Evolutionary conservation across 1,140 invertebrate genomes (phyloP), one percentile per base, ranked within the genome.

Genomic region (Ylistrum balloti): DNA sequence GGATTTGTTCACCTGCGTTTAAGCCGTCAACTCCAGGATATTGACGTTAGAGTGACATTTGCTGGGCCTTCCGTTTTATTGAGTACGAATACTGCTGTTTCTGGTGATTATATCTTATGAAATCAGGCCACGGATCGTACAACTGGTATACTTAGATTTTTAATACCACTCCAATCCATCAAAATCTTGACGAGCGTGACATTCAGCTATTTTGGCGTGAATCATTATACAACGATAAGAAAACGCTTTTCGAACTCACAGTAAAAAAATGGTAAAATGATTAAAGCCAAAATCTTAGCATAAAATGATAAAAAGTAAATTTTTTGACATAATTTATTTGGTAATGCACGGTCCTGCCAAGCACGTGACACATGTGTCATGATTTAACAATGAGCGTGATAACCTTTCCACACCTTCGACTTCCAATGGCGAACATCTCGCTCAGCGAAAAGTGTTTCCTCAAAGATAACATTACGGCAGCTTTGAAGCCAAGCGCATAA

Each of bases 401-500:
- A 74, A 74, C 56, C 56, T 74, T 28, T 74, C 56, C 22, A 74
- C 56, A 74, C 56, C 56, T 74, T 74, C 56, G 17, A 28, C 56
- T 74, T 74, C 56, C 56, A 74, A 74, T 74, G 56, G 56, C 56
- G 56, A 74, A 74, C 56, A 74, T 74, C 56, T 74, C 56, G 56
- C 56, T 74, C 56, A 74, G 56, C 56, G 56, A 74, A 74, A 74
- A 74, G 56, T 74, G 56, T 74, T 74, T 74, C 56, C 56, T 74
- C n/a, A 28, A 74, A 74, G 56, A 74, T 74, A 74, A 74, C 56
- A 74, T 74, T 74, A 74, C 56, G 48, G 22, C 86, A 20, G 34
- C 89, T 90, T 90, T 90, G 89, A 90, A 56, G 89, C 89, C 87
- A 45, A 35, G 87, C 22, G 85, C 86, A 90, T 90, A 90, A 90